Evolutionary conservation across 2,113 vertebrate genomes (phyloP), one percentile per base, ranked within the genome.

Genomic region (Corythornis vintsioides): DNA sequence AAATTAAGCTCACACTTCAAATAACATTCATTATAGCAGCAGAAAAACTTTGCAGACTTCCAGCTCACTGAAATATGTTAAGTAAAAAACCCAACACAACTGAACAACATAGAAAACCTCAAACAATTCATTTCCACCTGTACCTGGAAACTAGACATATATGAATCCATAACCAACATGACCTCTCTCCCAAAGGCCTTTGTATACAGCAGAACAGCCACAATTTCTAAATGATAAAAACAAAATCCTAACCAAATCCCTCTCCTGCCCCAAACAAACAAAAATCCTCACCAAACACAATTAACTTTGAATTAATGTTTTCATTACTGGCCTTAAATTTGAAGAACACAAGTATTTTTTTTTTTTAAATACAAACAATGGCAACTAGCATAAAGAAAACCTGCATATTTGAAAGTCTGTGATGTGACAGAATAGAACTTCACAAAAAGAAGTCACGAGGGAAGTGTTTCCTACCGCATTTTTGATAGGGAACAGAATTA

Each of bases 1-100:
- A 83, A 60, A 88, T 53, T n/a, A 78, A 86, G 35, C 48, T 80
- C 57, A 22, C 9, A 13, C 24, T 90, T 91, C 79, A 77, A 55
- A 40, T 11, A 42, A 56, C 0, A 0, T 12, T 33, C 28, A 56
- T 74, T 66, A 67, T 1, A 64, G n/a, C 16, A 52, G 6, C 1
- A 3, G 11, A 60, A 73, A 61, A 79, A 8, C 4, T 40, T 3
- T 59, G 29, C 35, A 47, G 11, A 65, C 77, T 88, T 70, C 19
- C 47, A 81, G 18, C 47, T 35, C 56, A 29, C 5, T 38, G 8
- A 65, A 81, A 88, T 8, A 43, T 0, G 3, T 3, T 47, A 35
- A 28, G 47, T 5, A 29, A 55, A 55, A 55, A 29, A 18, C 31
- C 13, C 50, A 17, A 11, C 45, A 40, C 26, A 79, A 3, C 3